Evolutionary conservation across 2,113 vertebrate genomes (phyloP).

Genomic region (Channa argus): DNA sequence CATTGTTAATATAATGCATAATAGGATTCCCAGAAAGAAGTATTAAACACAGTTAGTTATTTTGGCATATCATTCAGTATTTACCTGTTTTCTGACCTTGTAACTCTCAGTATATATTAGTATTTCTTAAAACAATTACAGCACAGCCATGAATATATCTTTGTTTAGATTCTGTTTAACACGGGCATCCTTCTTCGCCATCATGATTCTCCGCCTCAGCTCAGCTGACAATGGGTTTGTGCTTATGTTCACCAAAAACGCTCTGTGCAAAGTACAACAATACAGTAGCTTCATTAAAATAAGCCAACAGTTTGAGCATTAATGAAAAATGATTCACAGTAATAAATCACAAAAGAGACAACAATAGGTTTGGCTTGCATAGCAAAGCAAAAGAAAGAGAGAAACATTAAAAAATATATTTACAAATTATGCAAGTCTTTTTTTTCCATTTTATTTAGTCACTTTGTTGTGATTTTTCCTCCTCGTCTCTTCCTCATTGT

Average conservation of each 20-base stretch:
- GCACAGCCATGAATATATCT: constrained; percentile 64
- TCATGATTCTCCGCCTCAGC: constrained; percentile 73
- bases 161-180: constrained; percentile 62
- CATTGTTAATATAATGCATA: constrained; percentile 57
- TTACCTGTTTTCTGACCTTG: constrained; percentile 33
- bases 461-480: constrained; percentile 68
- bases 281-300: constrained; percentile 77
- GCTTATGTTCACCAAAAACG: constrained; percentile 83
- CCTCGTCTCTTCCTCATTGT: constrained; percentile 52
- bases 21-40: constrained; percentile 50
- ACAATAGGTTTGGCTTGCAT: constrained; percentile 82
- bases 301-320: constrained; percentile 78
- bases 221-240: constrained; percentile 81
- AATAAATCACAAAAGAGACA: constrained; percentile 81
- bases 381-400: constrained; percentile 82
- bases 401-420: constrained; percentile 78
- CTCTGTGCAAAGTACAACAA: constrained; percentile 85
- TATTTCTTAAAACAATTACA: constrained; percentile 52
- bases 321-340: constrained; percentile 76
- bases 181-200: constrained; percentile 68
- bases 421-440: constrained; percentile 84
- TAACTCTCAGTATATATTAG: constrained; percentile 49
- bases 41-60: constrained; percentile 50
- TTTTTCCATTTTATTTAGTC: constrained; percentile 62
- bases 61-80: constrained; percentile 58